Evolutionary conservation across 2,888 invertebrate genomes (phyloP).

Genomic region (Harpagoxenus sublaevis): DNA sequence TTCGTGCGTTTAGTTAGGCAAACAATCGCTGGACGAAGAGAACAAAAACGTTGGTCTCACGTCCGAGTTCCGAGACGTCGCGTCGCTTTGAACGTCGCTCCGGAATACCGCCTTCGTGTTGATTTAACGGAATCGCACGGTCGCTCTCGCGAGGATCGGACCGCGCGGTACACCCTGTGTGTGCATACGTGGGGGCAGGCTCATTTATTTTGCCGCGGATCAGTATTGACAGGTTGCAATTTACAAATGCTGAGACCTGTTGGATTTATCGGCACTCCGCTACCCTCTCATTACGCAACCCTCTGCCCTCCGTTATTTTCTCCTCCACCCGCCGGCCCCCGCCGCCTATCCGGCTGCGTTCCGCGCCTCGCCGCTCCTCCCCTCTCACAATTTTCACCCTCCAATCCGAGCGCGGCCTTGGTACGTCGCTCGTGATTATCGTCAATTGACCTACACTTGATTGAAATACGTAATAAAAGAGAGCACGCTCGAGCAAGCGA

Average conservation of each 20-base stretch:
- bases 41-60: not conserved
- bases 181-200: slow-evolving; percentile 82
- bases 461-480: slow-evolving; percentile 77
- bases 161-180: slow-evolving; percentile 58
- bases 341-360: slow-evolving; percentile 33
- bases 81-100: slow-evolving; percentile 9
- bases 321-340: slow-evolving; percentile 54
- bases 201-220: slow-evolving; percentile 84
- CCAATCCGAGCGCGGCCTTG: slow-evolving; percentile 78
- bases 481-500: slow-evolving; percentile 3
- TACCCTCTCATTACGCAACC: slow-evolving; percentile 85
- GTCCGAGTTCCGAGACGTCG: not conserved
- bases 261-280: slow-evolving; percentile 86
- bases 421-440: slow-evolving; percentile 77
- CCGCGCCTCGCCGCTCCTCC: slow-evolving; percentile 65
- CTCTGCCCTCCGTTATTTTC: slow-evolving; percentile 78
- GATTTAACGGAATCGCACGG: slow-evolving; percentile 71
- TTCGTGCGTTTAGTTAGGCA: not conserved
- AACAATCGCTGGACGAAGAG: not conserved
- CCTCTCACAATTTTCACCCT: slow-evolving; percentile 78
- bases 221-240: slow-evolving; percentile 86
- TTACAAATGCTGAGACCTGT: slow-evolving; percentile 86
- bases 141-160: slow-evolving; percentile 62
- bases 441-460: slow-evolving; percentile 81
- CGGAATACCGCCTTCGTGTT: slow-evolving; percentile 64